Base-by-base conservation (phyloP, 2,888 invertebrate species). In the Patella ulyssiponensis region DNA sequence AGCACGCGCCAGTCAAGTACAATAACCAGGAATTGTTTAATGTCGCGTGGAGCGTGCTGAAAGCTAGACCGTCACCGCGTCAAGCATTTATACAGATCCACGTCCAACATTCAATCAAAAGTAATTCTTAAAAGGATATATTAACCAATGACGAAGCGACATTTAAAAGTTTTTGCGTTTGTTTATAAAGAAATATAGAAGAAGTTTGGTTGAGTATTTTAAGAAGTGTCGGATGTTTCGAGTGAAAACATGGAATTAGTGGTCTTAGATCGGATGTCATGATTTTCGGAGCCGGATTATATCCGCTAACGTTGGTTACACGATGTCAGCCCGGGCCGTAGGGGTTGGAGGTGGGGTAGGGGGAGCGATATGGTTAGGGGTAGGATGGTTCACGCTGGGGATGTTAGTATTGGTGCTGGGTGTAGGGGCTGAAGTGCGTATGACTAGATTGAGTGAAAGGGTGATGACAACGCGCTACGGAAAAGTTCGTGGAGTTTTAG, bases 401-500 rank as follows among this genome's bases (percentile, higher is more conserved):
- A 64, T 78, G 15, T 20, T 75, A 15, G 75, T 75, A 23, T 51
- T 71, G 33, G 69, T 80, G 9, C 73, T 76, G 20, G 73, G 72
- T 69, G 64, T 73, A 56, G 27, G 77, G n/a, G 78, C 80, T 33
- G 58, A 79, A 7, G 86, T 88, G 15, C 83, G 81, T 76, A 77
- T 80, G 56, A 83, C 81, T 11, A 82, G 83, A 73, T 81, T 87
- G 79, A 86, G 86, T 70, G 79, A 86, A 0, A 79, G 89, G 51
- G 95, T 96, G 88, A 95, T 96, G 87, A 95, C 95, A 92, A 96
- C 96, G 69, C 94, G 95, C 92, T 97, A 97, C 93, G 98, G 97
- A 56, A 94, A 95, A 80, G 93, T 98, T 88, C 94, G 97, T 72
- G 98, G 97, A 1, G 82, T 88, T 51, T 82, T 88, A 11, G 87